A percentile compares a stretch with the other conserved stretches of the same genome.
Evolutionary conservation across 2,113 vertebrate genomes (phyloP).

Genomic region (Mirounga angustirostris): DNA sequence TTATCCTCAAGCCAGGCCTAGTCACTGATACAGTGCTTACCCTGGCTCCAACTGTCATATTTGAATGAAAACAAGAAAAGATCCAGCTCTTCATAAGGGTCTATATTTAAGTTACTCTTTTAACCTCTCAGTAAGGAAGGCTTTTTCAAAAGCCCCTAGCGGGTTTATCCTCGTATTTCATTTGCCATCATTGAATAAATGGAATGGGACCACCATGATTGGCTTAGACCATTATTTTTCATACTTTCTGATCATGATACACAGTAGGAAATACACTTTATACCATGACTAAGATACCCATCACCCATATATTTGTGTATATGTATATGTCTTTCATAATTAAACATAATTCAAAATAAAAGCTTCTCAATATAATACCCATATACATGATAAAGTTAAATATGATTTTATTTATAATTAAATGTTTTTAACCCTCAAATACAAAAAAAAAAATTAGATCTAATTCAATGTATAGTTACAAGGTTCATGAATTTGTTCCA

Average conservation of each 20-base stretch:
- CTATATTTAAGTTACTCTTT: not conserved
- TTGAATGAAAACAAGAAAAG: slow-evolving; percentile 40
- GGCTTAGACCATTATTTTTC: not conserved
- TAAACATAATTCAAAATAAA: slow-evolving; percentile 37
- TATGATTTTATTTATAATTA: slow-evolving; percentile 21
- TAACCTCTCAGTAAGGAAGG: not conserved
- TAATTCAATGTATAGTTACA: not conserved
- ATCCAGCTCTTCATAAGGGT: not conserved
- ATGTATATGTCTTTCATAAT: not conserved
- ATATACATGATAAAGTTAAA: not conserved
- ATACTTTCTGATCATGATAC: not conserved
- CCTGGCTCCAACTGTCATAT: not conserved
- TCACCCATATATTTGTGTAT: not conserved
- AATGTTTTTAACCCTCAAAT: not conserved
- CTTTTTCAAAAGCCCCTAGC: not conserved
- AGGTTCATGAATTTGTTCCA: not conserved
- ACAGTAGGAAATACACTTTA: not conserved
- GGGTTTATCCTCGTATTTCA: not conserved
- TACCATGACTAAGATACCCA: not conserved
- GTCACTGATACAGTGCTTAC: not conserved
- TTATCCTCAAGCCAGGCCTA: not conserved
- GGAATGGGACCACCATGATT: not conserved
- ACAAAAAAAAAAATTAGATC: not conserved
- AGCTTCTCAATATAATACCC: not conserved
- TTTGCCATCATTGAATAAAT: slow-evolving; percentile 4